Base-by-base conservation (phyloP, 2,113 vertebrate genomes). In the Dasyprocta punctata region DNA sequence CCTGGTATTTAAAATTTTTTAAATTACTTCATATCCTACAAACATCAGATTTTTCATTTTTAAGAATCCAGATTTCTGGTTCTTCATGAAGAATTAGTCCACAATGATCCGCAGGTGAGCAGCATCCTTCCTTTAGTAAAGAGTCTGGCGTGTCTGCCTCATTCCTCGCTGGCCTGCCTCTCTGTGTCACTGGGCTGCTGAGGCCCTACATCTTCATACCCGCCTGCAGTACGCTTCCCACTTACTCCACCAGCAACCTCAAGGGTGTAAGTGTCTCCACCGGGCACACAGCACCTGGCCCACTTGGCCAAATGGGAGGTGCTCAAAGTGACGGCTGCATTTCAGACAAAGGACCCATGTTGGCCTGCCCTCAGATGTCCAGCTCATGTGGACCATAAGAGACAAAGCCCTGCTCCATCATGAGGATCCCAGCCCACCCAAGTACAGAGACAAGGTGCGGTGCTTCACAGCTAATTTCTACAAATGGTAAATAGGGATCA, bases 1-100 rank as follows among this genome's bases (percentile, higher is more conserved):
- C 36, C 41, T 58, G 4, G 10, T 3, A 5, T 56, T 78, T 30
- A 26, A n/a, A 36, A 8, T 12, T 36, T 30, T 52, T 8, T 3
- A 4, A 81, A 38, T 26, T 86, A 22, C 49, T 86, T 33, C 13
- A 47, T 71, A 86, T 30, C 19, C 16, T 36, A 11, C 17, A n/a
- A 83, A 56, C 9, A 89, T 3, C 41, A 16, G 5, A 10, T 17
- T 88, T 38, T n/a, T 86, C 71, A 28, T 71, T 71, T 71, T 71
- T 61, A 52, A 90, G 81, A 56, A 91, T 71, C 58, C 77, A n/a
- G 60, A 49, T 71, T 73, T 83, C 82, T 93, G 60, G 73, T 63
- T 63, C n/a, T 44, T 41, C 1, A 1, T 58, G 38, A 92, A 77
- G 58, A 91, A 61, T 10, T 4, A 28, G 17, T 26, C 3, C 28